phyloP scores from a whole-genome alignment of 1,140 invertebrate genomes.

The Cydia amplana region DNA sequence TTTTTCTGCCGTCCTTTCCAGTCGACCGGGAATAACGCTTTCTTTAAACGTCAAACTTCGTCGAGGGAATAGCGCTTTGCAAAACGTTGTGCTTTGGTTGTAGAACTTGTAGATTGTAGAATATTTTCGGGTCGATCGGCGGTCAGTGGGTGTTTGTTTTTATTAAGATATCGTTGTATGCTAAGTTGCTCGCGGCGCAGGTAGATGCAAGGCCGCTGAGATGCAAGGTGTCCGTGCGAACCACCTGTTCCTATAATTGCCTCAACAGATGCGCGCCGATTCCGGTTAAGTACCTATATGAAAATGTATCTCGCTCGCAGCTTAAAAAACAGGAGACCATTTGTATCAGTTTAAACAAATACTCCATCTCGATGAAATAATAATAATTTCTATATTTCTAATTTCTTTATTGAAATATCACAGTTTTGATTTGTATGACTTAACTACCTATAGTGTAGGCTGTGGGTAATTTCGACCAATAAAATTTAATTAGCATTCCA shows the following conservation, averaged over 20 bases:
- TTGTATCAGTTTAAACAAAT: background rate
- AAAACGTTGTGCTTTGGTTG: background rate
- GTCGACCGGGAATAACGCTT: constrained; percentile 35
- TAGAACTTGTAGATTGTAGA: background rate
- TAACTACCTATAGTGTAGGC: no score
- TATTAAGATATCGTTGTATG: background rate
- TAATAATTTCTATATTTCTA: background rate
- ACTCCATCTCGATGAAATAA: background rate
- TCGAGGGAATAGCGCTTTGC: background rate
- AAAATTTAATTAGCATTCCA: no score
- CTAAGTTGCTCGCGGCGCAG: constrained; percentile 26
- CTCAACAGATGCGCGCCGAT: constrained; percentile 61
- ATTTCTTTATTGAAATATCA: background rate
- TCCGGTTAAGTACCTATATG: constrained; percentile 18
- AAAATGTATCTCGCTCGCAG: background rate
- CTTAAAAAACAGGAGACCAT: background rate
- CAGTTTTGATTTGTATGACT: no score
- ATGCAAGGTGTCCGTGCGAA: constrained; percentile 64
- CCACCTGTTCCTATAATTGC: constrained; percentile 74
- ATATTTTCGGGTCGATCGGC: constrained; percentile 1
- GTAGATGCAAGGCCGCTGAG: constrained; percentile 54
- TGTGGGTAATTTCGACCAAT: no score
- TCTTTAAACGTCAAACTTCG: constrained; percentile 33
- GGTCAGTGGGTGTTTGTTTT: constrained; percentile 21
- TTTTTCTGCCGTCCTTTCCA: constrained; percentile 50